phyloP scores from a whole-genome alignment of 2,797 vertebrate species.

The Loriculus beryllinus region DNA sequence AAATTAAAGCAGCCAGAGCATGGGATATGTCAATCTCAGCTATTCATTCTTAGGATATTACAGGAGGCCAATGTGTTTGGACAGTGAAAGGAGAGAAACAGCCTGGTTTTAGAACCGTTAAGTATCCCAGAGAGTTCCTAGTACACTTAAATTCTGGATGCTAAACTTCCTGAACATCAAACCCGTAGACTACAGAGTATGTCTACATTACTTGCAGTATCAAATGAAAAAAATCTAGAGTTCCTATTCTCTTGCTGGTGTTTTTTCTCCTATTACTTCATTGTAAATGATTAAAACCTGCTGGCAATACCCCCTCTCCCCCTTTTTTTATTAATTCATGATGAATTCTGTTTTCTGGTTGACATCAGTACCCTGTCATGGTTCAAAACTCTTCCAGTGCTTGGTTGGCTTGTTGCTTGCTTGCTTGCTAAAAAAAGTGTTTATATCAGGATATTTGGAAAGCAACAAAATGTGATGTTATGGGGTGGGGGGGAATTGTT shows the following conservation, averaged over 20 bases:
- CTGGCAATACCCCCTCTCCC: neutral
- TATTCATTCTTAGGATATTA: neutral
- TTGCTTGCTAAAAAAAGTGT: conserved; percentile 33
- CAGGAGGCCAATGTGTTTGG: neutral
- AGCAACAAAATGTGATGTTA: conserved; percentile 4
- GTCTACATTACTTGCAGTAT: neutral
- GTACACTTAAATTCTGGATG: neutral
- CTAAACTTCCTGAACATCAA: neutral
- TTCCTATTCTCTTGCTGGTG: neutral
- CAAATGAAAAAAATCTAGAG: neutral
- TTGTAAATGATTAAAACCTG: conserved; percentile 45
- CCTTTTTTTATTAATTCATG: conserved; percentile 23
- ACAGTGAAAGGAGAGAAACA: neutral
- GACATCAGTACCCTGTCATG: conserved; percentile 27
- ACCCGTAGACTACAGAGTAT: neutral
- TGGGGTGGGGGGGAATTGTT: neutral
- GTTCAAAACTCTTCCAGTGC: conserved; percentile 17
- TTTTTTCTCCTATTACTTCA: neutral
- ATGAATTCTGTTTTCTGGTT: conserved; percentile 55
- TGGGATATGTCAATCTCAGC: neutral
- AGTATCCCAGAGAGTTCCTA: neutral
- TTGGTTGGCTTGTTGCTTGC: conserved; percentile 33
- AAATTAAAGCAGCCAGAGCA: neutral
- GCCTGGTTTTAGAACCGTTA: neutral
- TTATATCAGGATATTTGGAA: conserved; percentile 43